Percentiles rank a stretch among this genome's conserved stretches.
These are phyloP conservation scores for Horisme vitalbata DNA, from an alignment of 2,888 invertebrate species.

Conservation along the genomic window DNA sequence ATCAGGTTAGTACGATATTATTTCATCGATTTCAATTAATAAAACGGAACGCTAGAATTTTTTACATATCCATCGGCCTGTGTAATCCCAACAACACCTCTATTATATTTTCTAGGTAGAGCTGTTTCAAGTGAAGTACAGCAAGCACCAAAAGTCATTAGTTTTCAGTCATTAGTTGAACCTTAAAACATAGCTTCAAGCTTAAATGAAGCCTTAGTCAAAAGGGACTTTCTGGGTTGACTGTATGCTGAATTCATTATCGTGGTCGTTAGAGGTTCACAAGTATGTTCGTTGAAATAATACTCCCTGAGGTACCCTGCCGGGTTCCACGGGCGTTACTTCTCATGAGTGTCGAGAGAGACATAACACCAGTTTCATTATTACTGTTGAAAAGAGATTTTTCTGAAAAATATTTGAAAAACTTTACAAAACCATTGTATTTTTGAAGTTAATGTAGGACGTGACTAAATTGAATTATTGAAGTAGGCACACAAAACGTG, in stretches of 20 bases:
- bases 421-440: no score
- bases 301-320: constrained; percentile 22
- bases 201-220: constrained; percentile 12
- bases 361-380: constrained; percentile 9
- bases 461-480: no score
- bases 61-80: no score
- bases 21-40: no score
- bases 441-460: no score
- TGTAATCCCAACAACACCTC: background rate
- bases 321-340: constrained; percentile 19
- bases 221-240: constrained; percentile 13
- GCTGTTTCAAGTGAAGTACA: constrained; percentile 7
- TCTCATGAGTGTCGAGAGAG: constrained; percentile 12
- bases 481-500: no score
- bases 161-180: background rate
- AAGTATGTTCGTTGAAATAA: constrained; percentile 25
- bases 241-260: constrained; percentile 28
- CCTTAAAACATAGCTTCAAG: constrained; percentile 1
- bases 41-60: no score
- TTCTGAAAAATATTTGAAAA: constrained; percentile 1
- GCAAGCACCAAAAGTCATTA: constrained; percentile 5
- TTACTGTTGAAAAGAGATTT: constrained; percentile 1
- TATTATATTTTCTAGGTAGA: constrained; percentile 4
- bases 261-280: constrained; percentile 24
- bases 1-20: no score